Base-by-base conservation (phyloP, 2,113 vertebrate species). In the Arvicanthis niloticus region DNA sequence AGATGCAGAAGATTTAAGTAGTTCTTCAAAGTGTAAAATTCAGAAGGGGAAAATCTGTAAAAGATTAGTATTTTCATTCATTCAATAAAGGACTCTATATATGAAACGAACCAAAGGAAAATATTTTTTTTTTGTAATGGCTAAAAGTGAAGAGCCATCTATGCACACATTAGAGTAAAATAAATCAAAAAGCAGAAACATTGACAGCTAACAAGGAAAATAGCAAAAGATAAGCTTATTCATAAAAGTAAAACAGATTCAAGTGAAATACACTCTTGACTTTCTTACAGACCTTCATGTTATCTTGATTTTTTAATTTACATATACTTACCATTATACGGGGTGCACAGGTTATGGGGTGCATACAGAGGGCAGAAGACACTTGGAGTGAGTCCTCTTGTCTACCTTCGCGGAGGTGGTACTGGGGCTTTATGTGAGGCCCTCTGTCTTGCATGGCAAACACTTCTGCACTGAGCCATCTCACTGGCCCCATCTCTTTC, bases 51-150 rank as follows among this genome's bases (percentile, higher is more conserved):
- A 89, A 78, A 70, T 53, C 67, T 62, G 8, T 48, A 29, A 68
- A 62, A 31, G 58, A 31, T 67, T 89, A 40, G 65, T 56, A 58
- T 67, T 78, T 95, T 91, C 16, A 86, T 93, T 91, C 16, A 86
- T 40, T 72, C 24, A 86, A 12, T 80, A 84, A 86, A 78, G 19
- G 9, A 45, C n/a, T 80, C 1, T 7, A 51, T 11, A 56, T 11
- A 81, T 65, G 7, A 91, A 93, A 73, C 40, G 34, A 88, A 65
- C 7, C 42, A 78, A 53, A 0, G 94, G 13, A 78, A 93, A 82
- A 65, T 13, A 88, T 21, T 80, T 24, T 86, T 51, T 86, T 51
- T 68, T 73, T 95, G 31, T 4, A 86, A 26, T 29, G 15, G 56
- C 19, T 75, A 68, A 96, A 97, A 60, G 29, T 72, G 37, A 72